These are phyloP conservation scores for Anthoscopus minutus DNA, from an alignment of 2,113 vertebrate species.

Conservation along the genomic window DNA sequence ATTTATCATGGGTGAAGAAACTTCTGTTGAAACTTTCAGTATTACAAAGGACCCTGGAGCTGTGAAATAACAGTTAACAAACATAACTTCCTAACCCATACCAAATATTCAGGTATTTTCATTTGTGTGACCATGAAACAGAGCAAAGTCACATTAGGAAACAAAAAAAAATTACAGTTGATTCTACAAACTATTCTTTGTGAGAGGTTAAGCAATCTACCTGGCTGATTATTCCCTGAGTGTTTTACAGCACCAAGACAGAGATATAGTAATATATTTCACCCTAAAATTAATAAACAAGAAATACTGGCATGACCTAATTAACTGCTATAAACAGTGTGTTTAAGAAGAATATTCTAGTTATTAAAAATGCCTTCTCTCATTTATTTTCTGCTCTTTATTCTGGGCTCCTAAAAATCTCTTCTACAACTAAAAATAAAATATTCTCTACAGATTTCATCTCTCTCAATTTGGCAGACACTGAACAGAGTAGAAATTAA, in stretches of 20 bases:
- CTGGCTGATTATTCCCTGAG: background rate
- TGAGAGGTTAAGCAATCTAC: background rate
- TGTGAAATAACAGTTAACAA: background rate
- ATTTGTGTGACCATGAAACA: background rate
- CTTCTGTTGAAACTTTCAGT: background rate
- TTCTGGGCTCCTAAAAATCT: background rate
- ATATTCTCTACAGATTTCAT: background rate
- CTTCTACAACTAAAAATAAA: background rate
- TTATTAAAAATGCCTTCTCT: background rate
- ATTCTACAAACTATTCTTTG: background rate
- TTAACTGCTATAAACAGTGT: background rate
- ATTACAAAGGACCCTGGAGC: background rate
- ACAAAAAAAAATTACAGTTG: background rate
- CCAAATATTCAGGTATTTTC: background rate
- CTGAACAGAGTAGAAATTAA: background rate
- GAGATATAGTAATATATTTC: background rate
- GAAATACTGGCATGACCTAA: background rate
- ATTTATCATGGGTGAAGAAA: background rate
- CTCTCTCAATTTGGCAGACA: conserved; percentile 6
- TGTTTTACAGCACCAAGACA: background rate
- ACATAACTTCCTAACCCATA: background rate
- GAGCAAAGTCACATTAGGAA: background rate
- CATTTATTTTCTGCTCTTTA: background rate
- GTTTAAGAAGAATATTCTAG: background rate
- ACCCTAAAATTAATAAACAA: background rate